A percentile compares a stretch with the other conserved stretches of the same genome.
These are phyloP conservation scores for Acanthurus lineatus DNA, from an alignment of 2,797 vertebrate genomes.

Conservation along the genomic window DNA sequence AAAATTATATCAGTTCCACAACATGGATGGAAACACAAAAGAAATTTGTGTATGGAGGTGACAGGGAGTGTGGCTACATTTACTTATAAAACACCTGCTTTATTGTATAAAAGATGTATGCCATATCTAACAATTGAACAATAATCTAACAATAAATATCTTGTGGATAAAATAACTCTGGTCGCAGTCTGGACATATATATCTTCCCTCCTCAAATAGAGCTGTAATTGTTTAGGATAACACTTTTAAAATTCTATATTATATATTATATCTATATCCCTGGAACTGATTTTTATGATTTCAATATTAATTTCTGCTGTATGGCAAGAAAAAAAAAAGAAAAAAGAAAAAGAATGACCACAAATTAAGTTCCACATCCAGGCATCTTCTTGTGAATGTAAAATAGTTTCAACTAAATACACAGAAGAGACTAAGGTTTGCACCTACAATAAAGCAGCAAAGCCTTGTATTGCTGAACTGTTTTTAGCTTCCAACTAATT, in stretches of 20 bases:
- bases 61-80: background rate
- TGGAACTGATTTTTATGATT: background rate
- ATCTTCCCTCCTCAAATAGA: background rate
- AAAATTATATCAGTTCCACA: background rate
- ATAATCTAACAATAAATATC: background rate
- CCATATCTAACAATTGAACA: background rate
- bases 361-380: background rate
- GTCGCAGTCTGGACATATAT: background rate
- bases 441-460: background rate
- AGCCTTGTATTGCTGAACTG: slow-evolving; percentile 4
- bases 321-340: background rate
- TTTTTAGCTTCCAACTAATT: slow-evolving; percentile 36
- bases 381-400: background rate
- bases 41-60: background rate
- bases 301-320: background rate
- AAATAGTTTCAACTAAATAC: slow-evolving; percentile 1
- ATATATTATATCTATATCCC: too few species aligned
- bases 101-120: background rate
- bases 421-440: slow-evolving; percentile 1
- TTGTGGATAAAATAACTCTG: background rate
- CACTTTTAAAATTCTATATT: background rate
- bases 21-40: background rate
- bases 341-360: background rate
- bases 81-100: slow-evolving; percentile 3
- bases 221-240: background rate